A percentile compares a stretch with the other conserved stretches of the same genome.
Conservation (phyloP, 2,888 invertebrate genomes). For the Dolichopus griseipennis region DNA sequence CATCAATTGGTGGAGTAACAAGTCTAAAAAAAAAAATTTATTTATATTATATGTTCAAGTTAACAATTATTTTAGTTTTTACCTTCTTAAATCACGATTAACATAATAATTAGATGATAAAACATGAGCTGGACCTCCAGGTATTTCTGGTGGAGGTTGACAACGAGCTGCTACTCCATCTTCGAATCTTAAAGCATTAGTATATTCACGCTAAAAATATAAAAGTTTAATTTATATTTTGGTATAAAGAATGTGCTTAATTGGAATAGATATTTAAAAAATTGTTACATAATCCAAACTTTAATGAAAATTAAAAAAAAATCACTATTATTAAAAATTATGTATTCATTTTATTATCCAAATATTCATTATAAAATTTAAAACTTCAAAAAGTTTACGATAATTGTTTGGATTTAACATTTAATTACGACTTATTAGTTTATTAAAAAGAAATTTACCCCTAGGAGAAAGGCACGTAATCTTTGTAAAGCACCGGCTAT, state of each 20-base stretch:
- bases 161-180: slow-evolving; percentile 60
- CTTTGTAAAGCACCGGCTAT: slow-evolving; percentile 55
- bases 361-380: too few species aligned
- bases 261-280: too few species aligned
- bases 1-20: slow-evolving; percentile 45
- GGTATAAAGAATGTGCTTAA: neutral
- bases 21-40: neutral
- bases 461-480: slow-evolving; percentile 57
- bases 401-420: too few species aligned
- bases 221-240: neutral
- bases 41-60: neutral
- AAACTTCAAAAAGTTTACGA: too few species aligned
- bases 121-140: slow-evolving; percentile 71
- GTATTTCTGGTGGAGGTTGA: slow-evolving; percentile 72
- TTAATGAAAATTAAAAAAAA: too few species aligned
- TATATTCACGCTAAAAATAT: slow-evolving; percentile 50
- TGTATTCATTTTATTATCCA: too few species aligned
- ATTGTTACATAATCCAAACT: too few species aligned
- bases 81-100: slow-evolving; percentile 70
- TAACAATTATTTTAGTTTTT: slow-evolving; percentile 30
- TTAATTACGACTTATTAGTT: too few species aligned
- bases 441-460: slow-evolving; percentile 44
- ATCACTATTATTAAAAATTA: too few species aligned
- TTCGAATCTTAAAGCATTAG: slow-evolving; percentile 57
- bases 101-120: slow-evolving; percentile 77